Percentiles rank a stretch among this genome's conserved stretches.
phyloP scores from a whole-genome alignment of 2,113 vertebrate species.

The Antennarius striatus region DNA sequence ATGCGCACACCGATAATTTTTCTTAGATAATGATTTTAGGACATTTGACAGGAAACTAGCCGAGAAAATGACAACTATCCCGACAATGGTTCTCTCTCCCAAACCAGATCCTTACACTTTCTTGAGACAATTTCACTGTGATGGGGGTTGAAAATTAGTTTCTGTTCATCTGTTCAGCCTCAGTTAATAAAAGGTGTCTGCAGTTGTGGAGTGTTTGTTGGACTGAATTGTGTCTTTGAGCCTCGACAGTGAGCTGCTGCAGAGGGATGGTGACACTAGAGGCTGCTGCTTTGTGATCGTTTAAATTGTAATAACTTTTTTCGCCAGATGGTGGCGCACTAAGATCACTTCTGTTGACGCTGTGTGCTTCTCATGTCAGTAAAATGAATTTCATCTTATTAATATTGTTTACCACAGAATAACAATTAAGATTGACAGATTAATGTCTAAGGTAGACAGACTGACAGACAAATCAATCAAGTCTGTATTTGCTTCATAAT shows the following conservation, averaged over 20 bases:
- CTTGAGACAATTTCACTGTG: background rate
- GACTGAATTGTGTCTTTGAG: background rate
- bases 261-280: too few species aligned
- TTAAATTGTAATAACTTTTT: conserved; percentile 51
- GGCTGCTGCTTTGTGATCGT: too few species aligned
- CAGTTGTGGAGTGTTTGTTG: background rate
- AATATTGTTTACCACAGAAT: background rate
- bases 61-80: background rate
- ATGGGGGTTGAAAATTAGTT: background rate
- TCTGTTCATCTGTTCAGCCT: background rate
- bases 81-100: background rate
- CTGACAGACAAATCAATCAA: too few species aligned
- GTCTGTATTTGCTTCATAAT: background rate
- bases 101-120: background rate
- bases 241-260: background rate
- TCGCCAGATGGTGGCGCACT: conserved; percentile 71
- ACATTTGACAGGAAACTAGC: background rate
- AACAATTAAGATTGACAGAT: too few species aligned
- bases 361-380: background rate
- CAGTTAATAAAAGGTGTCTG: background rate
- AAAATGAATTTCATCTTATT: background rate
- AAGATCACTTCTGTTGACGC: conserved; percentile 46
- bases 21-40: background rate
- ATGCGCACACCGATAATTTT: background rate
- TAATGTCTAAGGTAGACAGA: too few species aligned